Conservation (phyloP, 2,888 invertebrate species). For the Aethes cnicana region DNA sequence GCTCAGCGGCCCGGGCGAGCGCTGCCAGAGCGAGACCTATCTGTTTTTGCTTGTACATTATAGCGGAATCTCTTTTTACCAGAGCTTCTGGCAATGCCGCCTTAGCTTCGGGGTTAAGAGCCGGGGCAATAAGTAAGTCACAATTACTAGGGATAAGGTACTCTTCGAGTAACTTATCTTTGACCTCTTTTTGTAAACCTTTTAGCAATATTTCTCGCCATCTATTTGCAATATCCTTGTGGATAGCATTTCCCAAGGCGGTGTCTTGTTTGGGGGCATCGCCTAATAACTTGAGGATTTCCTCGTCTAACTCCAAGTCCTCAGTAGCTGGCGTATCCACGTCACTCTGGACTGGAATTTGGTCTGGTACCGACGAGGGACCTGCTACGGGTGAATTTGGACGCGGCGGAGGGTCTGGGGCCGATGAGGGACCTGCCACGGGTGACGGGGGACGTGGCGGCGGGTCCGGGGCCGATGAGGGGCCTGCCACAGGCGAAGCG, state of each 20-base stretch:
- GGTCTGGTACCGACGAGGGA: no score
- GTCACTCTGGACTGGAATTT: no score
- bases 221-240: neutral
- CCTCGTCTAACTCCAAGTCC: neutral
- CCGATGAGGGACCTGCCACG: no score
- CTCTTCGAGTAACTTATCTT: slow-evolving; percentile 3
- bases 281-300: neutral
- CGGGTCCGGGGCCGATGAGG: no score
- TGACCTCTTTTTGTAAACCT: slow-evolving; percentile 1
- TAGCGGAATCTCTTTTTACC: neutral
- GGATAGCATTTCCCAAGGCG: neutral
- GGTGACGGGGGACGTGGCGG: no score
- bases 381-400: no score
- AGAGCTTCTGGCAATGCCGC: slow-evolving; percentile 8
- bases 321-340: neutral
- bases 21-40: neutral
- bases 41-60: neutral
- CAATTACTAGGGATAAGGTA: slow-evolving; percentile 11
- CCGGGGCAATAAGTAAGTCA: neutral
- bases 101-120: slow-evolving; percentile 4
- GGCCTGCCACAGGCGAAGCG: no score
- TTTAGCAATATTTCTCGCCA: neutral
- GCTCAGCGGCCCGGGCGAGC: neutral
- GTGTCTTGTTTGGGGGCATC: neutral
- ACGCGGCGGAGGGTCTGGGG: no score